These are phyloP conservation scores for Plodia interpunctella DNA, from an alignment of 1,140 invertebrate species.

Conservation along the genomic window DNA sequence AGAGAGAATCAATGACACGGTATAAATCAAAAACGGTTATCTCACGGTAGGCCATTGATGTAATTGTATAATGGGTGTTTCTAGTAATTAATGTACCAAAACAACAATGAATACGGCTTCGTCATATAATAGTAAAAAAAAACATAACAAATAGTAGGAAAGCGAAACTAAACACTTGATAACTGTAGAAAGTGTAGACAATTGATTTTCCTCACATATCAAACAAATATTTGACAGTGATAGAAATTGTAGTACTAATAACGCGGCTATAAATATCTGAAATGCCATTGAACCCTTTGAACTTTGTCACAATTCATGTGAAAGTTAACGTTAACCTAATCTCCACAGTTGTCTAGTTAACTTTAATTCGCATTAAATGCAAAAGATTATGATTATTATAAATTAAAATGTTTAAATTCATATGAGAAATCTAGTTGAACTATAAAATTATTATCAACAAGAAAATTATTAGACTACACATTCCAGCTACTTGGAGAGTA, in stretches of 20 bases:
- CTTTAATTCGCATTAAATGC: too few species aligned
- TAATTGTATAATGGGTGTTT: slow-evolving; percentile 11
- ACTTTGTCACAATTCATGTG: too few species aligned
- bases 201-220: slow-evolving; percentile 36
- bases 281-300: too few species aligned
- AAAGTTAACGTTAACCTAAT: too few species aligned
- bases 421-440: background rate
- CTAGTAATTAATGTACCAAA: slow-evolving; percentile 3
- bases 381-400: too few species aligned
- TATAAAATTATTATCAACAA: background rate
- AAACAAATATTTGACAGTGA: background rate
- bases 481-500: background rate
- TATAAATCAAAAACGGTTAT: slow-evolving; percentile 12
- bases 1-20: slow-evolving; percentile 8
- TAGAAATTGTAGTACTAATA: background rate
- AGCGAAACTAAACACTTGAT: slow-evolving; percentile 56
- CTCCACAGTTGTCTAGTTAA: too few species aligned
- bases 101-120: slow-evolving; percentile 16
- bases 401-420: background rate
- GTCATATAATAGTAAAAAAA: slow-evolving; percentile 12
- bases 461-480: background rate
- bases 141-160: slow-evolving; percentile 42
- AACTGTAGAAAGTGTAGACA: slow-evolving; percentile 60
- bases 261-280: too few species aligned
- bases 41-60: slow-evolving; percentile 10